These are phyloP conservation scores for Hylaeus volcanicus DNA, from an alignment of 1,140 invertebrate species.

Conservation along the genomic window DNA sequence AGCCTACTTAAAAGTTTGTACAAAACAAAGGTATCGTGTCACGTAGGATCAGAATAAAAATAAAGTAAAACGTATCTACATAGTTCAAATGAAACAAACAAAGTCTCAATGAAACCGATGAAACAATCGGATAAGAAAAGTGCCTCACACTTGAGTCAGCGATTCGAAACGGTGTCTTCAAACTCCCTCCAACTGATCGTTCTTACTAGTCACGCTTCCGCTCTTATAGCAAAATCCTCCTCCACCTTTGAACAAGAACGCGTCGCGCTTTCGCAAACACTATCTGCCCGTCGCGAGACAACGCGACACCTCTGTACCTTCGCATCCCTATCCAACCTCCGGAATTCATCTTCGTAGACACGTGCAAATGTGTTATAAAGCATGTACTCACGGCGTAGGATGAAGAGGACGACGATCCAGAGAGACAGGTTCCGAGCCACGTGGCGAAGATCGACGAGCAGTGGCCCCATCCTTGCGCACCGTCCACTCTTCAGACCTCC, in stretches of 20 bases:
- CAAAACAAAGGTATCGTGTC: too few species aligned
- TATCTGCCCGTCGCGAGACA: background rate
- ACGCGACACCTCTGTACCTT: background rate
- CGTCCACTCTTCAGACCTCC: conserved; percentile 27
- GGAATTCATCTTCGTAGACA: too few species aligned
- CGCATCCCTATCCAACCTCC: too few species aligned
- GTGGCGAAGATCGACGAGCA: conserved; percentile 62
- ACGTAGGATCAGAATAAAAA: too few species aligned
- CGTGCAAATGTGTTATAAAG: too few species aligned
- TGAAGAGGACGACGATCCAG: conserved; percentile 61
- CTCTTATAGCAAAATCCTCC: background rate
- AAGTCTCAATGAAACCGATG: background rate
- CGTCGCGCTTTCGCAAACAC: background rate
- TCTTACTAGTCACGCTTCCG: conserved; percentile 1
- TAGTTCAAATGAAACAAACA: background rate
- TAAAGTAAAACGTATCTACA: too few species aligned
- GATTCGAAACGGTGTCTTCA: background rate
- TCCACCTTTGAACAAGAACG: background rate
- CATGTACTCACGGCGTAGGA: conserved; percentile 64
- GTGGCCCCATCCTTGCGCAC: conserved; percentile 44
- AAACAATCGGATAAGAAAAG: background rate
- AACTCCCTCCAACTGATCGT: background rate
- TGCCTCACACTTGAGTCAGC: background rate
- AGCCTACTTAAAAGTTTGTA: too few species aligned
- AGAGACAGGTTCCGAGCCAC: conserved; percentile 67